These are phyloP conservation scores for Rhinichthys osculus DNA, from an alignment of 2,797 vertebrate species.

Conservation along the genomic window DNA sequence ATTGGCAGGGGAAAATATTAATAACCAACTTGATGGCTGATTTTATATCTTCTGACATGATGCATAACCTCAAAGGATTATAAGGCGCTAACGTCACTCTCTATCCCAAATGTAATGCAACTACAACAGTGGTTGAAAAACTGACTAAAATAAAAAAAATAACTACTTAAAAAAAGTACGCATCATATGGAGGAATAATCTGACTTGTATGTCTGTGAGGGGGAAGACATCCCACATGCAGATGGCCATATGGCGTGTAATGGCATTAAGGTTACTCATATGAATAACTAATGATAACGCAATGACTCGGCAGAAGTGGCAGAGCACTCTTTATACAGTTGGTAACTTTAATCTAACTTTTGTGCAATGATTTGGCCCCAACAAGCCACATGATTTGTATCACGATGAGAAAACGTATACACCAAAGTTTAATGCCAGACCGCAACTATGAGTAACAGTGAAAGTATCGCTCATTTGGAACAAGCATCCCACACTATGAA, in stretches of 20 bases:
- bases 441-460: background rate
- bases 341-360: background rate
- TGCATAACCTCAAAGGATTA: background rate
- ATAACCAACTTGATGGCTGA: background rate
- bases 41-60: conserved; percentile 7
- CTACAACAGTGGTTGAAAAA: background rate
- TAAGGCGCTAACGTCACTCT: background rate
- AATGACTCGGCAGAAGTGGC: background rate
- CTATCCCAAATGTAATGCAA: background rate
- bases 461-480: background rate
- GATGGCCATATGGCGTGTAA: background rate
- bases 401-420: background rate
- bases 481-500: background rate
- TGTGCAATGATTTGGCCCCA: background rate
- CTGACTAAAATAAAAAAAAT: background rate
- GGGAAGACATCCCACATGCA: conserved; percentile 30
- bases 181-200: background rate
- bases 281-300: background rate
- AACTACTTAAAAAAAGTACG: background rate
- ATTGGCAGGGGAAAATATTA: background rate
- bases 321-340: background rate
- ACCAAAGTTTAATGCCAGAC: background rate
- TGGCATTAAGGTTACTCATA: conserved; percentile 9
- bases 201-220: conserved; percentile 15
- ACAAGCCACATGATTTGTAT: background rate